Base-by-base conservation (phyloP, 1,140 invertebrate species). In the Drosophila seguyi region DNA sequence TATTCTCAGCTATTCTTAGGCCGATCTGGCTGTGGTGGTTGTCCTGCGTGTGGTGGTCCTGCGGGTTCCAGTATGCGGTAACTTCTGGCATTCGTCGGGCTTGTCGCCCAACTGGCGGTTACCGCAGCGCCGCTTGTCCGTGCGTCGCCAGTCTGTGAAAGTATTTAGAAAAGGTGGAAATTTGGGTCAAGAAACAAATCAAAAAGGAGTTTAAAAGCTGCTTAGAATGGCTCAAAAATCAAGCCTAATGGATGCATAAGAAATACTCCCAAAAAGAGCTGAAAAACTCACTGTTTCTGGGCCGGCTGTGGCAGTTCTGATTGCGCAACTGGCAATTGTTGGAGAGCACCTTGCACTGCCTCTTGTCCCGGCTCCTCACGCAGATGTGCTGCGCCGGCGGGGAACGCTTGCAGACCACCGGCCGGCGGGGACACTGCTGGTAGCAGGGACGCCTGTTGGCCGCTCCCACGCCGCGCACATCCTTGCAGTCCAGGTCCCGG, bases 271-370 rank as follows among this genome's bases (percentile, higher is more conserved):
- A n/a, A n/a, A n/a, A n/a, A n/a, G n/a, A n/a, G n/a, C n/a, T n/a
- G n/a, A n/a, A n/a, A n/a, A 27, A 77, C 83, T 86, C 44, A 88
- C 84, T 75, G 52, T 88, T 69, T 25, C 77, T 82, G 10, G 84
- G 84, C 14, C 39, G 41, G 4, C 50, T n/a, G 38, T 74, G 55
- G 39, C 84, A 88, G 34, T 88, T 88, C 53, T 75, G 67, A 59
- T 88, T 88, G 10, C 59, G 48, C 47, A 88, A 53, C 68, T 90
- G 85, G 10, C 84, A 88, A 8, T 41, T 72, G 50, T 81, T 85
- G 53, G 85, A 56, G 11, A 88, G 27, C 14, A 88, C 34, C 61
- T 81, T 80, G 74, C 84, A 88, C 25, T 55, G 27, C 18, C 34
- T 55, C 6, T 36, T 39, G 52, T 85, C 47, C 1, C 85, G 48